Conservation (phyloP, 1,140 invertebrate species). For the Nilaparvata lugens region DNA sequence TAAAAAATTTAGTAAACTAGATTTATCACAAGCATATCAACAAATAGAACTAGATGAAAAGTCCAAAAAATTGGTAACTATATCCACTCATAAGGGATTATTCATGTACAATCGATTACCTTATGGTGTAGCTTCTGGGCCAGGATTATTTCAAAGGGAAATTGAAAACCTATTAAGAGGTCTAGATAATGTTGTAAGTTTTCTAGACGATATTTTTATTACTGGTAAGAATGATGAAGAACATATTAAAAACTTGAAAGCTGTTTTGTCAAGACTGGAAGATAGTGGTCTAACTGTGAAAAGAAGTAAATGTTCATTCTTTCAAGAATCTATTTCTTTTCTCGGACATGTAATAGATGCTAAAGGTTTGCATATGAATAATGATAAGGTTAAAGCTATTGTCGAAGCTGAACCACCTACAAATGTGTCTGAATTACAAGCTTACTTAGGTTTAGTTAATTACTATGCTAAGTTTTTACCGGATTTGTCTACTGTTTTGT, state of each 20-base stretch:
- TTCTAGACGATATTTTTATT: conserved; percentile 3
- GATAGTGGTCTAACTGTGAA: conserved; percentile 3
- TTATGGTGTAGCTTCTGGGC: too few relatives aligned
- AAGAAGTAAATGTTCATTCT: neutral
- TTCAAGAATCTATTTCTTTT: neutral
- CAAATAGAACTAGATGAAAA: too few relatives aligned
- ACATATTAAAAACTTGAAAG: neutral
- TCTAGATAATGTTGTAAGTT: neutral
- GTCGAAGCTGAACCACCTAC: neutral
- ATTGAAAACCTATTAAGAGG: too few relatives aligned
- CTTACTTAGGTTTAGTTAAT: conserved; percentile 8
- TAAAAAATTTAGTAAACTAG: too few relatives aligned
- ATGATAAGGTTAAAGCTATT: neutral
- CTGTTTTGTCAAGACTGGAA: neutral
- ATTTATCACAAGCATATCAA: too few relatives aligned
- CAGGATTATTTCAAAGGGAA: too few relatives aligned
- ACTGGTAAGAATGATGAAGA: neutral
- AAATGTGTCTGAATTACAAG: neutral
- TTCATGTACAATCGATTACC: too few relatives aligned
- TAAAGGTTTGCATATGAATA: neutral
- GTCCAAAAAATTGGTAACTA: too few relatives aligned
- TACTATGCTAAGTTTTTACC: conserved; percentile 5
- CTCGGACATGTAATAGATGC: conserved; percentile 1
- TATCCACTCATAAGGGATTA: too few relatives aligned
- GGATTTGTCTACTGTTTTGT: conserved; percentile 13